These are phyloP conservation scores for Acrocephalus arundinaceus DNA, from an alignment of 2,113 vertebrate genomes.

Conservation along the genomic window DNA sequence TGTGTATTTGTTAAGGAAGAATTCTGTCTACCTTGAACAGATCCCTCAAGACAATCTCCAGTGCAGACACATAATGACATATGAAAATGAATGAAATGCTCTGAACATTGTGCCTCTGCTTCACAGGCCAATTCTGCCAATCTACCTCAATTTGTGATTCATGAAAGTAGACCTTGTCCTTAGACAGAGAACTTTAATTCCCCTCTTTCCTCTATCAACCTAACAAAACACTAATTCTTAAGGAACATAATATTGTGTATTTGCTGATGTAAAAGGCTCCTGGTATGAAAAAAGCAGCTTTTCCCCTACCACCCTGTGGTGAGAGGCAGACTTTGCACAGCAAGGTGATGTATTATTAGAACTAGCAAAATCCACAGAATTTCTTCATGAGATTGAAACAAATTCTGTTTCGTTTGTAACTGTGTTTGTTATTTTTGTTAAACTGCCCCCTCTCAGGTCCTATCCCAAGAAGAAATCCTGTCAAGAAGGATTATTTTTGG, in stretches of 20 bases:
- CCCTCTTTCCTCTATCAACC: not conserved
- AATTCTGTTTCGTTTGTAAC: conserved; percentile 47
- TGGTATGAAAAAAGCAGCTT: conserved; percentile 25
- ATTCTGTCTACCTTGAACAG: not conserved
- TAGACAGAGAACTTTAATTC: not conserved
- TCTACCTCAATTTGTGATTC: not conserved
- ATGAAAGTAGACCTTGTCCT: not conserved
- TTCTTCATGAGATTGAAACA: conserved; percentile 29
- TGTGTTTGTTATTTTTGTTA: conserved; percentile 35
- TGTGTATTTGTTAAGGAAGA: not conserved
- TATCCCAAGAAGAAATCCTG: conserved; percentile 45
- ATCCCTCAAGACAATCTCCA: not conserved
- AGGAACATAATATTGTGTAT: not conserved
- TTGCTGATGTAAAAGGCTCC: conserved; percentile 18
- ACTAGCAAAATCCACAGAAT: not conserved
- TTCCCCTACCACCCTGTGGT: not conserved
- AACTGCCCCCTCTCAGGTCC: conserved; percentile 16
- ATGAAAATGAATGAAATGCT: not conserved
- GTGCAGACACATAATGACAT: not conserved
- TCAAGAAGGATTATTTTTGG: conserved; percentile 60
- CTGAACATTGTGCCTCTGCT: not conserved
- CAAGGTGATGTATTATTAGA: conserved; percentile 47
- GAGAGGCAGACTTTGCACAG: conserved; percentile 18
- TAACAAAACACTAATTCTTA: not conserved
- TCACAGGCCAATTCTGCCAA: not conserved